Conservation (phyloP, 2,113 vertebrate genomes). For the Sitta europaea region DNA sequence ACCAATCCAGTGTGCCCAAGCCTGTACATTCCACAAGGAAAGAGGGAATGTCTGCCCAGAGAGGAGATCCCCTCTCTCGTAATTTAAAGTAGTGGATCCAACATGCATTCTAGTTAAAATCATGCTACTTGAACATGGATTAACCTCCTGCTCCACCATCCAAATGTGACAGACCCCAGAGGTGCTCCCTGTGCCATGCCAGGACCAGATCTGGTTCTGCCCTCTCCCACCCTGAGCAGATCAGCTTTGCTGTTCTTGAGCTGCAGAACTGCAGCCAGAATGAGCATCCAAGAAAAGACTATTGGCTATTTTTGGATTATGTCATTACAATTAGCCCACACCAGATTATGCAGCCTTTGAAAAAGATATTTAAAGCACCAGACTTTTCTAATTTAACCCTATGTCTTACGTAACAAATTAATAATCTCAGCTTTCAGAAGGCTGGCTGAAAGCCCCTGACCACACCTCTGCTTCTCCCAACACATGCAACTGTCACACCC, state of each 20-base stretch:
- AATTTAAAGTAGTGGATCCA: not conserved
- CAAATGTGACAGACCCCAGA: not conserved
- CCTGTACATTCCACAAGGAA: not conserved
- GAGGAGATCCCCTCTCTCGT: not conserved
- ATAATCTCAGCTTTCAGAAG: not conserved
- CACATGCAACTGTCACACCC: fast-evolving
- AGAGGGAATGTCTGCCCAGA: not conserved
- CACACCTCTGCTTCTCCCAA: not conserved
- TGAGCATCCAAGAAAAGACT: slow-evolving; percentile 32
- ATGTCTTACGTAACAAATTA: not conserved
- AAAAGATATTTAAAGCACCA: slow-evolving; percentile 57
- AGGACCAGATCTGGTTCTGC: not conserved
- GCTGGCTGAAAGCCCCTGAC: not conserved
- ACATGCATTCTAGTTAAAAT: not conserved
- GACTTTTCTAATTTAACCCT: slow-evolving; percentile 45
- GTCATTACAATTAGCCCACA: slow-evolving; percentile 48
- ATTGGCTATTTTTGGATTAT: slow-evolving; percentile 54
- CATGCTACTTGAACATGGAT: not conserved
- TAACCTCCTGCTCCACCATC: not conserved
- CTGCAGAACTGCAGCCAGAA: not conserved
- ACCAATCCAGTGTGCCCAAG: not conserved
- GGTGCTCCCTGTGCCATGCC: not conserved
- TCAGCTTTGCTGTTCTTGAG: slow-evolving; percentile 11
- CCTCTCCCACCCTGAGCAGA: not conserved
- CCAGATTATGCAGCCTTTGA: slow-evolving; percentile 53